These are phyloP conservation scores for Thunnus thynnus DNA, from an alignment of 2,113 vertebrate genomes.

Conservation along the genomic window DNA sequence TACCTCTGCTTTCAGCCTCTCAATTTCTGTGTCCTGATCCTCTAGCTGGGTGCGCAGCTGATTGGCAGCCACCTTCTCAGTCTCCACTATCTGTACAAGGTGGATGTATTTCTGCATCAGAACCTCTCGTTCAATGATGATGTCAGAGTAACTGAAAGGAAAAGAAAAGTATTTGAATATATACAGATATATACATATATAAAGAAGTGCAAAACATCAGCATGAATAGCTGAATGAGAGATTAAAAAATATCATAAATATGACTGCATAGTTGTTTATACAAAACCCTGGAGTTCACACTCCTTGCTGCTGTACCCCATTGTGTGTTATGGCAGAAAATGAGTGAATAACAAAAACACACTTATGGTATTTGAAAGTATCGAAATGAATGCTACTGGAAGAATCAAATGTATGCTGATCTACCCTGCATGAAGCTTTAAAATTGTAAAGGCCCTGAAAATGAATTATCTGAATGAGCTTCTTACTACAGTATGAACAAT, in stretches of 20 bases:
- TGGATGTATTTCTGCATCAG: slow-evolving; percentile 99
- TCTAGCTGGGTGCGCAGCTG: slow-evolving; percentile 97
- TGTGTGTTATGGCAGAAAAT: neutral
- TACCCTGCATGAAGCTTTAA: neutral
- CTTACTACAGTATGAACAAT: neutral
- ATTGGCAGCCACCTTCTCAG: slow-evolving; percentile 96
- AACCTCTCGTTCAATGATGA: slow-evolving; percentile 95
- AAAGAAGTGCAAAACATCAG: neutral
- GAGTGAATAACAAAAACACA: neutral
- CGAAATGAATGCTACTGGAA: neutral
- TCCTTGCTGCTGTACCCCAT: neutral
- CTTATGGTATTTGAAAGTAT: neutral
- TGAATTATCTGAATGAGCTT: neutral
- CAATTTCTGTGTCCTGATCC: slow-evolving; percentile 98
- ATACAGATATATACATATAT: neutral
- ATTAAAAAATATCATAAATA: neutral
- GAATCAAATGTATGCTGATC: neutral
- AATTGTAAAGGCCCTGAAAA: neutral
- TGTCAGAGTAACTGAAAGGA: slow-evolving; percentile 91
- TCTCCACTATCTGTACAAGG: slow-evolving; percentile 97
- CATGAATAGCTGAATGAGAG: neutral
- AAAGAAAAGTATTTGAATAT: neutral
- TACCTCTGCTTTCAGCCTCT: slow-evolving; percentile 97
- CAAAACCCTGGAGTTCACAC: neutral
- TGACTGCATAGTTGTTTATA: neutral